Evolutionary conservation across 2,113 vertebrate genomes (phyloP), one percentile per base, ranked within the genome.

Genomic region (Tringa solitaria): DNA sequence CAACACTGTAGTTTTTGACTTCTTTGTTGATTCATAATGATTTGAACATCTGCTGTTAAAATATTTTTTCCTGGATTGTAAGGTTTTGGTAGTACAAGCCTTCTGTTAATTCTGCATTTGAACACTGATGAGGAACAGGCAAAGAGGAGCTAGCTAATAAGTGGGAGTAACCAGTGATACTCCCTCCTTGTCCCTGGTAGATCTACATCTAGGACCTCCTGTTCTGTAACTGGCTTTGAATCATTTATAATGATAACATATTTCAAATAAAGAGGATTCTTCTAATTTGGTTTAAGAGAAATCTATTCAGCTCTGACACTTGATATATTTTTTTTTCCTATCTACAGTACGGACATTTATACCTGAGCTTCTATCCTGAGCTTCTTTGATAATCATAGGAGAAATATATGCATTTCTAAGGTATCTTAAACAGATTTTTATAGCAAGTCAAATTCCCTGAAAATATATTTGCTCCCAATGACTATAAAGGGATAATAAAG

Each of bases 91-190:
- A 17, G 18, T 14, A 35, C 7, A 12, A 87, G 75, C 7, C 9
- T 75, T 74, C 43, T 64, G 32, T 43, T 75, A 59, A 57, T 65
- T 76, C 33, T 75, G 23, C 68, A 74, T 87, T 87, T 9, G 10
- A 59, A 75, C 14, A 20, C 50, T 37, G 11, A 4, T 4, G 0
- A 6, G 6, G 10, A 70, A 7, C 39, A 87, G 39, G 16, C 2
- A 54, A 75, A 84, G 61, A 56, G 6, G 30, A 91, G 6, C 8
- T 43, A n/a, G 7, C 4, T 46, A 50, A 46, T 12, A 13, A 70
- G 26, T 32, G 14, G 8, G 8, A 75, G 9, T 20, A 75, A n/a
- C 14, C 0, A 2, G 9, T 16, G 35, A 14, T 64, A 4, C 3
- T 56, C 10, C 32, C 3, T 90, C 14, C 12, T 75, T 54, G 5